Base-by-base conservation (phyloP, 2,888 invertebrate genomes). In the Campoplex capitator region DNA sequence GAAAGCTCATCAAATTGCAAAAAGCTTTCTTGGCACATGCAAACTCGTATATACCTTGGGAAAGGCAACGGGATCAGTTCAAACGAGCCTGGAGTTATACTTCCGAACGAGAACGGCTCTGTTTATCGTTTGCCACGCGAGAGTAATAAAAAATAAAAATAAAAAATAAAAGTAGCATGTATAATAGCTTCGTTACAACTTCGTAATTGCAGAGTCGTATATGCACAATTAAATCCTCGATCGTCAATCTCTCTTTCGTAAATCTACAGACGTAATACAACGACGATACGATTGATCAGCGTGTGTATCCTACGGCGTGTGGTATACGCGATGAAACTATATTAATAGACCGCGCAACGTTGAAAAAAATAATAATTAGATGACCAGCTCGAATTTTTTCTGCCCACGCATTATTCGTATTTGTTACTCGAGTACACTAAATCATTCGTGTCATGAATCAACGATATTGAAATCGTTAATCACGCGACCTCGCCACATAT, bases 401-500 rank as follows among this genome's bases (percentile, higher is more conserved):
- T 38, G 11, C 23, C 65, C 42, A 38, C 45, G 42, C 45, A 45
- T 23, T 11, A 2, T 42, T 13, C 9, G 42, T 62, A 68, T 56
- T n/a, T 9, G 28, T 79, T 38, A 65, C 38, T 48, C 56, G 54
- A 54, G 32, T 73, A 18, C 48, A 18, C 48, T 7, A 18, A 71
- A 18, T 35, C 28, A 28, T 16, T 51, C 42, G 68, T n/a, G 23
- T 67, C 23, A 48, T 11, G 11, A 45, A 11, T 45, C 45, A 75
- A 54, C 56, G 28, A 32, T 65, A 77, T 45, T 42, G 28, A 65
- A 42, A 56, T 56, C 83, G 56, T 67, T 38, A 73, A 85, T 85
- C 85, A 83, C 85, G 85, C 78, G 56, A 78, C 23, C 77, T 56
- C 68, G 45, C 45, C 45, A 70, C 65, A 35, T n/a, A 48, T 74